Evolutionary conservation across 2,888 invertebrate genomes (phyloP), one percentile per base, ranked within the genome.

Genomic region (Synanthedon tipuliformis): DNA sequence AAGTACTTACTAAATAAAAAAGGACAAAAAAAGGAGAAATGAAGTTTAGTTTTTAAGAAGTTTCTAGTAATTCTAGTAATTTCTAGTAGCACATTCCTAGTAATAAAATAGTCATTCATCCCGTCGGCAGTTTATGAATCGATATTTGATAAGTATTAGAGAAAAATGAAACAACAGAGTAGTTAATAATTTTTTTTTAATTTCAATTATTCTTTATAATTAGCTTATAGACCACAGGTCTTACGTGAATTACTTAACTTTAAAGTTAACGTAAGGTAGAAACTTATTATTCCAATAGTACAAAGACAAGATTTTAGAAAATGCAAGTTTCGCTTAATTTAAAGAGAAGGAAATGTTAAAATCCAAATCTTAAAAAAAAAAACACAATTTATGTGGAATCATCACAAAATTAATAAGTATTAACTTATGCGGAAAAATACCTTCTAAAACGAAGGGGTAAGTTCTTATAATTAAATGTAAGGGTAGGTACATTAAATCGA

Each of bases 211-310:
- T 0, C 34, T 34, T n/a, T 45, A 45, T 41, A 49, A 23, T 65
- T 71, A 70, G 67, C 78, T 81, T 82, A 81, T 64, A 83, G 85
- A 85, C 84, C 85, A 86, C 53, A 71, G 84, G 84, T 83, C 86
- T 81, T 85, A 84, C 85, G 58, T 57, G 56, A 34, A 51, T 45
- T 53, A 58, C 63, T 62, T 51, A 64, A 62, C 63, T 65, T 69
- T 65, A 48, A 63, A 56, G 60, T 64, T 64, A 69, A 64, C 59
- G 12, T 18, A 15, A 8, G 12, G 11, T 15, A 48, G 54, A 50
- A 55, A 54, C 52, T 34, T 54, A 58, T 59, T 60, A 56, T 54
- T 53, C 56, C 54, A 52, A 56, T 56, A 40, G 50, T 40, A 51
- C 57, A 64, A 68, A 71, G 64, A 66, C 64, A 69, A 66, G 66